phyloP scores from a whole-genome alignment of 2,797 vertebrate genomes.

The Threskiornis aethiopicus region DNA sequence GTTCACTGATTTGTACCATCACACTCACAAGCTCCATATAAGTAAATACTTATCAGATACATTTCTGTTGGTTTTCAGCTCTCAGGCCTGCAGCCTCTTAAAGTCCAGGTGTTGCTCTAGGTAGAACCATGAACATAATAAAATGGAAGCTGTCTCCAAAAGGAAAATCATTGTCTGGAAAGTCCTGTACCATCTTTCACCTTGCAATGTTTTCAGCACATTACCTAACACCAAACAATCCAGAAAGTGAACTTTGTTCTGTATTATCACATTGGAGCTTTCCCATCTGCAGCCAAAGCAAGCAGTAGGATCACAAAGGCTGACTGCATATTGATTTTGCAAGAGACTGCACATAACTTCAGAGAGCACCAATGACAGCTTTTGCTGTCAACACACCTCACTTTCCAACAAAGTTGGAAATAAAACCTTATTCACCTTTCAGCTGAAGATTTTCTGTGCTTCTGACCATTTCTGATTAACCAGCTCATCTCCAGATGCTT shows the following conservation, averaged over 20 bases:
- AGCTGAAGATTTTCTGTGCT: background rate
- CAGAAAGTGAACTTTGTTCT: conserved; percentile 8
- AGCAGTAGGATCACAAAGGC: background rate
- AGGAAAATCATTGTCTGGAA: background rate
- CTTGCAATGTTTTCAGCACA: background rate
- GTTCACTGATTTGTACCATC: background rate
- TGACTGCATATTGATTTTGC: conserved; percentile 18
- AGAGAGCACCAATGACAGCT: background rate
- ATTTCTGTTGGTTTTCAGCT: background rate
- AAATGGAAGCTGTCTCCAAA: background rate
- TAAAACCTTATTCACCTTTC: background rate
- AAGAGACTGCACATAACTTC: background rate
- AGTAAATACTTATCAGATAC: background rate
- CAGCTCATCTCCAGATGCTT: background rate
- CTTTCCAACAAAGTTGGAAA: background rate
- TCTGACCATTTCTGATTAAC: conserved; percentile 32
- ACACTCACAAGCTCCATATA: background rate
- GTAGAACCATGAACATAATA: background rate
- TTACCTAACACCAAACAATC: background rate
- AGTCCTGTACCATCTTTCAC: background rate
- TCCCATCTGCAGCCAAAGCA: background rate
- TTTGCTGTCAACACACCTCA: background rate
- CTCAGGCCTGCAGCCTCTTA: background rate
- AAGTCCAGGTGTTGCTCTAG: background rate
- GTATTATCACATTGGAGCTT: background rate